Evolutionary conservation across 2,113 vertebrate species (phyloP).

Genomic region (Macaca mulatta): DNA sequence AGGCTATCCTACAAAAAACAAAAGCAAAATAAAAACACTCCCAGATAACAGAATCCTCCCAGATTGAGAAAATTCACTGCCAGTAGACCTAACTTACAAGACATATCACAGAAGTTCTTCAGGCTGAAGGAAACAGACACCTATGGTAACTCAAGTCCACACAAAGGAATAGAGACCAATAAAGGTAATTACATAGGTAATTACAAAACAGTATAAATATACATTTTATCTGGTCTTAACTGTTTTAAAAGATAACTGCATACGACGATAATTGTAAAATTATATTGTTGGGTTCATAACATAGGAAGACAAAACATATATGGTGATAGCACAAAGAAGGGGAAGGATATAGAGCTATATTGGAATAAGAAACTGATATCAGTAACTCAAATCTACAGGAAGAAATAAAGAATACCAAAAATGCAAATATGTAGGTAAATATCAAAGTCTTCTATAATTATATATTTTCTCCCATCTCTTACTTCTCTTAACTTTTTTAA

Average conservation of each 20-base stretch:
- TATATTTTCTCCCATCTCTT: background rate
- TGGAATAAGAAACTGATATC: background rate
- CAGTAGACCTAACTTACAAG: background rate
- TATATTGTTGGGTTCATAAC: background rate
- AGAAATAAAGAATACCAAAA: background rate
- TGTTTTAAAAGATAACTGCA: slow-evolving; percentile 22
- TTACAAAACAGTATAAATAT: background rate
- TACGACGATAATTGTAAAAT: slow-evolving; percentile 1
- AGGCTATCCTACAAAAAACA: background rate
- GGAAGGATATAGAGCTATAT: background rate
- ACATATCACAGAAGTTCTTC: background rate
- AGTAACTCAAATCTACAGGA: background rate
- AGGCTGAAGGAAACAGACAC: background rate
- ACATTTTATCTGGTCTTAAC: background rate
- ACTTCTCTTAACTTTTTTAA: background rate
- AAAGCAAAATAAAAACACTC: slow-evolving; percentile 30
- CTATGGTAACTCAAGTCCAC: background rate
- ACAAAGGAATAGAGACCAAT: background rate
- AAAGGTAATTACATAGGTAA: background rate
- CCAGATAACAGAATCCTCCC: background rate
- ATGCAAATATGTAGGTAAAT: background rate
- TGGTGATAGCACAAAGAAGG: background rate
- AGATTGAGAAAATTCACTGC: background rate
- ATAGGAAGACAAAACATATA: background rate
- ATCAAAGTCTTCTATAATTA: background rate